Percentiles rank a stretch among this genome's conserved stretches.
phyloP scores from a whole-genome alignment of 2,888 invertebrate species.

The Watsonalla binaria region DNA sequence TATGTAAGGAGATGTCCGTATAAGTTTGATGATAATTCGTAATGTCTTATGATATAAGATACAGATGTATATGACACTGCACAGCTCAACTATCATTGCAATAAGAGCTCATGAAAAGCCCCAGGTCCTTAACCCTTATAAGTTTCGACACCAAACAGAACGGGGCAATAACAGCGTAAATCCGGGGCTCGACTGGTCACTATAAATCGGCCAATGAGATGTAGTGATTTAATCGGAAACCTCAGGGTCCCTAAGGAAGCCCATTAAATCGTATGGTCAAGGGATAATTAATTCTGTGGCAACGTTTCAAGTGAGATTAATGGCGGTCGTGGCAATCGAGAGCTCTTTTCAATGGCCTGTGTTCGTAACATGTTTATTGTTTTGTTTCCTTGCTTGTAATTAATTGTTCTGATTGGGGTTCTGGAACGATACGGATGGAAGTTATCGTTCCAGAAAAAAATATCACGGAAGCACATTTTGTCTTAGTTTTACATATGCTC shows the following conservation, averaged over 20 bases:
- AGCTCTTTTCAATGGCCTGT: constrained; percentile 61
- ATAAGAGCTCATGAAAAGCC: too few species aligned
- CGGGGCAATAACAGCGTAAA: constrained; percentile 20
- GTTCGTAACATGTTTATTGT: constrained; percentile 52
- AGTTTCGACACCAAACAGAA: constrained; percentile 7
- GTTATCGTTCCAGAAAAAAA: too few species aligned
- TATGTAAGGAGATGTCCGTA: too few species aligned
- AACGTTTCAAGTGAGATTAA: constrained; percentile 74
- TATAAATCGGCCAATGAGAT: constrained; percentile 77
- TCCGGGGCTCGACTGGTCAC: constrained; percentile 47
- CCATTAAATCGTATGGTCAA: constrained; percentile 78
- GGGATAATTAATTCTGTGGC: constrained; percentile 77
- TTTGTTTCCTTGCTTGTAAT: constrained; percentile 33
- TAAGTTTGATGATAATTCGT: too few species aligned
- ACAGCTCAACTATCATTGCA: too few species aligned
- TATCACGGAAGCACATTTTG: too few species aligned
- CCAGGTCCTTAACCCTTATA: background rate
- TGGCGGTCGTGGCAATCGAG: constrained; percentile 56
- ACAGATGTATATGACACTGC: too few species aligned
- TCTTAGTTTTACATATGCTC: too few species aligned
- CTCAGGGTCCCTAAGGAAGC: constrained; percentile 72
- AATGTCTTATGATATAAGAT: too few species aligned
- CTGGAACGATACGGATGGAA: background rate
- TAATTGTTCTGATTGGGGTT: constrained; percentile 17
- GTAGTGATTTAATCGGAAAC: constrained; percentile 78